Conservation (phyloP, 2,113 vertebrate species). For the Centrocercus urophasianus region DNA sequence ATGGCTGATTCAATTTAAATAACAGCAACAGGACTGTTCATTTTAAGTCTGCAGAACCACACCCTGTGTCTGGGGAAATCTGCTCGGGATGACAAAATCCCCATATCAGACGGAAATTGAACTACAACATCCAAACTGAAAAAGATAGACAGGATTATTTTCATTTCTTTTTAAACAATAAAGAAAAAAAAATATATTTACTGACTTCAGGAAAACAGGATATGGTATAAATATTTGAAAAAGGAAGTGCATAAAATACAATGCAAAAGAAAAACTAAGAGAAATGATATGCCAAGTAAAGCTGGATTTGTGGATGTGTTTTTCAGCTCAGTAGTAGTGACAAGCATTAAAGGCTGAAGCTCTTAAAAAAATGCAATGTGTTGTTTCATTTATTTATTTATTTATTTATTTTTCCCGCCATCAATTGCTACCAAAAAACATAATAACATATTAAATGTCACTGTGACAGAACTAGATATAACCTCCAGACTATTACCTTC, state of each 20-base stretch:
- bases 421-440: neutral
- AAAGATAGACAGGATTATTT: neutral
- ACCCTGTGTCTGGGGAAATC: neutral
- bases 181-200: neutral
- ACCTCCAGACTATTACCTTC: neutral
- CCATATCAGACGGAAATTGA: neutral
- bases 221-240: neutral
- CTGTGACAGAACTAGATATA: neutral
- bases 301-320: neutral
- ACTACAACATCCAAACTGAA: neutral
- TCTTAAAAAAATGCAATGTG: neutral
- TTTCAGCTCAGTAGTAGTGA: neutral
- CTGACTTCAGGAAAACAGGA: conserved; percentile 39
- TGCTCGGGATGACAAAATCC: neutral
- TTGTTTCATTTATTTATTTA: neutral
- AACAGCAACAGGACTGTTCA: neutral
- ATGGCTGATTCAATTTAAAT: neutral
- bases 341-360: neutral
- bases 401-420: too few relatives aligned
- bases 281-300: neutral
- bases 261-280: neutral
- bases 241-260: neutral
- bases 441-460: neutral
- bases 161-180: neutral
- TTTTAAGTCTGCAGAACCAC: neutral